Evolutionary conservation across 2,888 invertebrate genomes (phyloP), one percentile per base, ranked within the genome.

Genomic region (Xestoiulus laeticollis): DNA sequence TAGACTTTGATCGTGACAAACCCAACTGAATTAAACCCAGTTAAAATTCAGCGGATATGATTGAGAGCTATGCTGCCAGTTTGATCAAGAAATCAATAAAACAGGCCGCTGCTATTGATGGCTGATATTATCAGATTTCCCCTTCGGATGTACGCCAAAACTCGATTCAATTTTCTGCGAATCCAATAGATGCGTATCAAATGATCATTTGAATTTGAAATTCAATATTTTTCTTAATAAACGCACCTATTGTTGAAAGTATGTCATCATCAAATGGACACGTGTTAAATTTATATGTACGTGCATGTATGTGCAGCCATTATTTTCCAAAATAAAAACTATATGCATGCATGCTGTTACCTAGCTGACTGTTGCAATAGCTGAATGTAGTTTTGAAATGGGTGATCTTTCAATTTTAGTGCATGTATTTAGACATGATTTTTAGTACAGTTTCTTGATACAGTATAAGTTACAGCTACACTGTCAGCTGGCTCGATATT

Each of bases 21-120:
- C 10, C 26, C 26, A 10, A 68, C 59, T 19, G 59, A 59, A 59
- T 59, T 68, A 68, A 68, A 68, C 8, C 68, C 68, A 68, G 68
- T 68, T 68, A 68, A 68, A 68, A 68, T 68, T 68, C 68, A 68
- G 68, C 26, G 68, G 68, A 68, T 68, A 68, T 68, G 26, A 68
- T 68, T 68, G 68, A 68, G 68, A 68, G 68, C n/a, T n/a, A n/a
- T 26, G 68, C 68, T 22, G 68, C 68, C 26, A 68, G 68, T 68
- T 68, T 68, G 22, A 68, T 68, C 22, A 68, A 68, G 68, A 68
- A 68, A 68, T 68, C 68, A 68, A 68, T 68, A 26, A 68, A 68
- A 68, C 12, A 68, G 12, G 22, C 68, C 68, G 26, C 22, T 68
- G 68, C 68, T 68, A 22, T 68, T 68, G 8, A 68, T 26, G 68